Conservation (phyloP, 2,888 invertebrate genomes). For the Synanthedon vespiformis region DNA sequence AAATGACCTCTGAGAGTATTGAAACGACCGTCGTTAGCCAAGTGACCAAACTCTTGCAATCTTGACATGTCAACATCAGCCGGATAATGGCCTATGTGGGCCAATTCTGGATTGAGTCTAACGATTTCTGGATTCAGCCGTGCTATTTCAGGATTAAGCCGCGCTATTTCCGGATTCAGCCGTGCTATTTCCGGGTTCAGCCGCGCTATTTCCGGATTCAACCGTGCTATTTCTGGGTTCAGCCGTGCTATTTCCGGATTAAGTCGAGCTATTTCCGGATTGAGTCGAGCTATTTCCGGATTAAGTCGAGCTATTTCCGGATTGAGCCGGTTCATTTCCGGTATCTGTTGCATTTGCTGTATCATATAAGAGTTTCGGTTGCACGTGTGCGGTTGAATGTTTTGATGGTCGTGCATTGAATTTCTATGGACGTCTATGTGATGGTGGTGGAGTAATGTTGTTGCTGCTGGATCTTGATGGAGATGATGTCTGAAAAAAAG, state of each 20-base stretch:
- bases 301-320: conserved; percentile 18
- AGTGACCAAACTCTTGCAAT: conserved; percentile 35
- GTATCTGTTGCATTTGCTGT: conserved; percentile 17
- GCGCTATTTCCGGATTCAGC: conserved; percentile 20
- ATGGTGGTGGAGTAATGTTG: conserved; percentile 55
- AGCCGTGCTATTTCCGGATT: conserved; percentile 21
- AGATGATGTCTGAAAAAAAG: conserved; percentile 42
- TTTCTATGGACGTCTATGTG: conserved; percentile 48
- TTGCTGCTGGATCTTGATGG: conserved; percentile 54
- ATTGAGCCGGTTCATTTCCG: conserved; percentile 17
- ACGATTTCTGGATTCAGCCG: conserved; percentile 9
- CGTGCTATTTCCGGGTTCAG: conserved; percentile 24
- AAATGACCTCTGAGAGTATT: conserved; percentile 58
- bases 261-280: conserved; percentile 13
- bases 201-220: conserved; percentile 26
- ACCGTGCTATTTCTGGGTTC: conserved; percentile 20
- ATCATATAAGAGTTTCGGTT: conserved; percentile 35
- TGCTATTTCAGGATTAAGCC: conserved; percentile 19
- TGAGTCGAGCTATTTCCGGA: conserved; percentile 20
- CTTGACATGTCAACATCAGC: conserved; percentile 26
- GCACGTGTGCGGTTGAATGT: conserved; percentile 38
- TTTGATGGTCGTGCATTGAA: conserved; percentile 29
- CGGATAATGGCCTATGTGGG: conserved; percentile 21
- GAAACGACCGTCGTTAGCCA: conserved; percentile 27
- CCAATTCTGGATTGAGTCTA: conserved; percentile 8